Base-by-base conservation (phyloP, 2,797 vertebrate genomes). In the Babyrousa celebensis region DNA sequence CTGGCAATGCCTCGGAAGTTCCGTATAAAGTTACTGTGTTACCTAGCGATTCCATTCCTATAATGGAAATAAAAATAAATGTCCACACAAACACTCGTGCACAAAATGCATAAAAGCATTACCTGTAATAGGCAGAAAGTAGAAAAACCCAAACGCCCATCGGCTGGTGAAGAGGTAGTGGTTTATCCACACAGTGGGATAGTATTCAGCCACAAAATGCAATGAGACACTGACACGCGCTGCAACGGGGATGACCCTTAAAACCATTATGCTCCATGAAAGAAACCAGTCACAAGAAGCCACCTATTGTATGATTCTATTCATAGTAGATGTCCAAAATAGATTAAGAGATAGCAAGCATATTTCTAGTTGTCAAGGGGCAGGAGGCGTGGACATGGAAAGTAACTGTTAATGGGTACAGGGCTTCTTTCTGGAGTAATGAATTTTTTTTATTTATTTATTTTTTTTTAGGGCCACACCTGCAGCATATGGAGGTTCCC, bases 51-150 rank as follows among this genome's bases (percentile, higher is more conserved):
- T 29, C 74, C 10, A 20, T 40, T 32, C 23, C 58, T 74, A 17
- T 6, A n/a, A 62, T 60, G 90, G 52, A 74, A 86, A 75, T 85
- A 63, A 90, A 93, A 90, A 74, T 40, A 40, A 4, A 4, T 23
- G 27, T 65, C 29, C 43, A 40, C 11, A 25, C 32, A 36, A 67
- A 79, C 75, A 58, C 21, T 29, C 68, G 9, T 12, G 20, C 12
- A 12, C 65, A 62, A 7, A 27, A 7, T 25, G 83, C 32, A 70
- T 14, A 75, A 77, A 54, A 56, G 32, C 54, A 14, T 48, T n/a
- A 65, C 62, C 84, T 32, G 1, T 29, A 70, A 27, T 16, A 71
- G 63, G 78, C 54, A 71, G 56, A 58, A 68, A n/a, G 32, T 40
- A 12, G 60, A 27, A 88, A 23, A 84, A 10, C 63, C 36, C 54